Base-by-base conservation (phyloP, 2,888 invertebrate species). In the Phrixothrix hirtus region DNA sequence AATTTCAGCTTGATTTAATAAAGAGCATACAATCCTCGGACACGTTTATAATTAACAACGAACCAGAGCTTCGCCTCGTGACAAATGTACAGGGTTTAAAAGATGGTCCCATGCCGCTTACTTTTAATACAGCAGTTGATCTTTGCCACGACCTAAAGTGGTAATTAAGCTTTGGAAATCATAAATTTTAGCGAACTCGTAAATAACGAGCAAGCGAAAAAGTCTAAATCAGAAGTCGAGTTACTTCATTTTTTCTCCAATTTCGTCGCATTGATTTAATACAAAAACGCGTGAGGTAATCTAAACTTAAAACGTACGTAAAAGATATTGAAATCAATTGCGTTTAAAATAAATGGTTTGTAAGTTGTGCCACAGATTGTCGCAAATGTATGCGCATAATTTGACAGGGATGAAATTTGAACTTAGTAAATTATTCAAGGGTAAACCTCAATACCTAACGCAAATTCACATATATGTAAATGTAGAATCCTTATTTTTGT, bases 351-450 rank as follows among this genome's bases (percentile, higher is more conserved):
- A 55, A 55, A 50, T 45, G 49, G 42, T 47, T 49, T 36, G 55
- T 50, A 50, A 50, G 49, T 55, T 36, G 55, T 41, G 43, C 35
- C 45, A 43, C 55, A 50, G 55, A 55, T 55, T 55, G 55, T 38
- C 27, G 41, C 41, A 55, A 55, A 55, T 55, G 14, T 51, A 55
- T 55, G 55, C 55, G 55, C 55, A 55, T 55, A 55, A 55, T 55
- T 51, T 51, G 51, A 46, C 42, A 35, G 45, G 39, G 42, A 35
- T 38, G 50, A 52, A 55, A 45, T 50, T 26, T 41, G 46, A 47
- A 51, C 46, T 55, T 47, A 47, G 55, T 51, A 55, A 55, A 55
- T 55, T 55, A 55, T 55, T 55, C 55, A 52, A 29, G 51, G 45
- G 41, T 34, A 39, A 49, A 49, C 50, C 50, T 45, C 49, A 39